Evolutionary conservation across 1,140 invertebrate genomes (phyloP).

Genomic region (Brachionus paranguensis): DNA sequence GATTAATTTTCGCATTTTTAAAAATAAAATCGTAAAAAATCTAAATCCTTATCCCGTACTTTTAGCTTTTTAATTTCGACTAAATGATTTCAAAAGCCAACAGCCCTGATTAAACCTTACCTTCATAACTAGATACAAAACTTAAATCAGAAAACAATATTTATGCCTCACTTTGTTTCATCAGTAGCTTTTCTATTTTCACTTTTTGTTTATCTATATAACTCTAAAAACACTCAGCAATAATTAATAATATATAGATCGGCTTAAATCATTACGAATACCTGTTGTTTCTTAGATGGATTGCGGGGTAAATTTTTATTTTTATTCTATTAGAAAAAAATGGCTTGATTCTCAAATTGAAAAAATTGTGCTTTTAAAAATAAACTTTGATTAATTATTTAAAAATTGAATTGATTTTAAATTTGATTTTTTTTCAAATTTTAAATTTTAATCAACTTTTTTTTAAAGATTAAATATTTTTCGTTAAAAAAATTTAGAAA

Average conservation of each 20-base stretch:
- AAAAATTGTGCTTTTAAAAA: no score
- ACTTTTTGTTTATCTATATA: neutral
- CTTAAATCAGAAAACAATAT: neutral
- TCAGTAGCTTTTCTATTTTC: neutral
- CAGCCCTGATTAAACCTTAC: neutral
- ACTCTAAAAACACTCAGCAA: neutral
- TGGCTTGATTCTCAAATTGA: no score
- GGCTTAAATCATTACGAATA: neutral
- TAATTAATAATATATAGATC: neutral
- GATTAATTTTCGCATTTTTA: neutral
- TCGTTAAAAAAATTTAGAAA: neutral
- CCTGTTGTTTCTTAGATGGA: neutral
- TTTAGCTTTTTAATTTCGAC: neutral
- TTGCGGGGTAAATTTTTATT: neutral
- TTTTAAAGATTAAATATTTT: no score
- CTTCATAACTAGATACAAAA: neutral
- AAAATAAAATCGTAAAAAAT: neutral
- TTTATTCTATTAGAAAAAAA: no score
- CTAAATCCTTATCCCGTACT: neutral
- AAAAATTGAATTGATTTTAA: no score
- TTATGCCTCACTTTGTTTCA: neutral
- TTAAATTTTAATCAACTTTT: no score
- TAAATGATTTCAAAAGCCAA: neutral
- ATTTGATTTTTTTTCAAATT: no score
- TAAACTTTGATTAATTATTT: no score